Evolutionary conservation across 2,888 invertebrate genomes (phyloP).

Genomic region (Chromoteleia sp.): DNA sequence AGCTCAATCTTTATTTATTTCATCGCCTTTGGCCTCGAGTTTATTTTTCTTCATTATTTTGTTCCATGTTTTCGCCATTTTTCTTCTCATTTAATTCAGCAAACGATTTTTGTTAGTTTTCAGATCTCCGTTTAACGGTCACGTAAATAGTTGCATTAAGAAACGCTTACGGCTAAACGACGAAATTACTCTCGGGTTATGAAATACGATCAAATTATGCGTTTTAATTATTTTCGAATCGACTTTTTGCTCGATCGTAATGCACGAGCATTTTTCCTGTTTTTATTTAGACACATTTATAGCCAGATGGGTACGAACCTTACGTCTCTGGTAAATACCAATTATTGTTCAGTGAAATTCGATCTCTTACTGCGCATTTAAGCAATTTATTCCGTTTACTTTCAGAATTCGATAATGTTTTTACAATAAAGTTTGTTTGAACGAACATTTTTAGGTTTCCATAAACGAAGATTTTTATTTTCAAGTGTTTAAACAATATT

Average conservation of each 20-base stretch:
- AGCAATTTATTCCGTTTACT: conserved; percentile 4
- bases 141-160: conserved; percentile 32
- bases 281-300: neutral
- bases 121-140: conserved; percentile 16
- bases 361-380: conserved; percentile 1
- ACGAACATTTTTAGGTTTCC: neutral
- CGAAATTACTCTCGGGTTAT: conserved; percentile 1
- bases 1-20: conserved; percentile 42
- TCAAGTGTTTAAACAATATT: neutral
- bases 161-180: conserved; percentile 12
- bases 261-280: neutral
- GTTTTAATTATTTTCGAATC: conserved; percentile 16
- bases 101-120: conserved; percentile 33
- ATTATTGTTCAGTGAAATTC: neutral
- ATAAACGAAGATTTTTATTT: neutral
- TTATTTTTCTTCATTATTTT: conserved; percentile 25
- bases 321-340: neutral
- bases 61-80: conserved; percentile 28
- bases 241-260: conserved; percentile 10
- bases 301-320: neutral
- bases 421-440: neutral
- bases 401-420: neutral
- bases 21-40: conserved; percentile 7
- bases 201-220: conserved; percentile 25
- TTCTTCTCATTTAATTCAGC: conserved; percentile 28